phyloP scores from a whole-genome alignment of 2,888 invertebrate genomes.

The Miltochrista miniata region DNA sequence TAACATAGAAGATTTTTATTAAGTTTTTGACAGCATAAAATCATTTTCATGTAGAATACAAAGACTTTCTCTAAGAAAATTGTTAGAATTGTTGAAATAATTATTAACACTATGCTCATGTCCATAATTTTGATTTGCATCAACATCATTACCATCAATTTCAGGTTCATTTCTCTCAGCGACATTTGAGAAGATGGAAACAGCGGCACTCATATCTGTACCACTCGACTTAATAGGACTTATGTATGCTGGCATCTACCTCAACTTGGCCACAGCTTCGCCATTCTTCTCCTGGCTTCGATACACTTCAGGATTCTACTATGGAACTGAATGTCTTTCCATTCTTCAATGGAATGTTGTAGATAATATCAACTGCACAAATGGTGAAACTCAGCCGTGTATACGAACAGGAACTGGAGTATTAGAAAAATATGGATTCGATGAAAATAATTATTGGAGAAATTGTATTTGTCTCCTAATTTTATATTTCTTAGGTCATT shows the following conservation, averaged over 20 bases:
- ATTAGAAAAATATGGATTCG: constrained; percentile 81
- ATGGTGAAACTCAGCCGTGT: constrained; percentile 82
- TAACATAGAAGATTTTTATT: no score
- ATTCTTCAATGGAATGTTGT: constrained; percentile 87
- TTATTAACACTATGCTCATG: no score
- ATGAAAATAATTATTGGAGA: constrained; percentile 65
- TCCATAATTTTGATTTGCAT: no score
- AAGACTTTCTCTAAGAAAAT: no score
- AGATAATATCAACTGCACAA: constrained; percentile 82
- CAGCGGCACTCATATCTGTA: constrained; percentile 87
- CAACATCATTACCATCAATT: constrained; percentile 17
- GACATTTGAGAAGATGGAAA: constrained; percentile 86
- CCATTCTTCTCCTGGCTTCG: constrained; percentile 82
- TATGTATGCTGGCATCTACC: constrained; percentile 87
- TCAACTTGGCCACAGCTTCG: constrained; percentile 84
- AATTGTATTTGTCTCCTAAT: constrained; percentile 68
- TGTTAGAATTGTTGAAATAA: no score
- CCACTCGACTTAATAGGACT: constrained; percentile 87
- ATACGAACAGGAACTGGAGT: constrained; percentile 85
- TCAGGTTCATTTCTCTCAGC: constrained; percentile 87
- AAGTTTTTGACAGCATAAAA: no score
- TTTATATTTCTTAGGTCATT: constrained; percentile 66
- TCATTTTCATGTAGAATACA: no score
- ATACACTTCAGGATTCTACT: constrained; percentile 88
- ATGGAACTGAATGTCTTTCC: constrained; percentile 87